Percentiles rank a stretch among this genome's conserved stretches.
These are phyloP conservation scores for Pseudomyrmex concolor DNA, from an alignment of 1,140 invertebrate genomes.

Conservation along the genomic window DNA sequence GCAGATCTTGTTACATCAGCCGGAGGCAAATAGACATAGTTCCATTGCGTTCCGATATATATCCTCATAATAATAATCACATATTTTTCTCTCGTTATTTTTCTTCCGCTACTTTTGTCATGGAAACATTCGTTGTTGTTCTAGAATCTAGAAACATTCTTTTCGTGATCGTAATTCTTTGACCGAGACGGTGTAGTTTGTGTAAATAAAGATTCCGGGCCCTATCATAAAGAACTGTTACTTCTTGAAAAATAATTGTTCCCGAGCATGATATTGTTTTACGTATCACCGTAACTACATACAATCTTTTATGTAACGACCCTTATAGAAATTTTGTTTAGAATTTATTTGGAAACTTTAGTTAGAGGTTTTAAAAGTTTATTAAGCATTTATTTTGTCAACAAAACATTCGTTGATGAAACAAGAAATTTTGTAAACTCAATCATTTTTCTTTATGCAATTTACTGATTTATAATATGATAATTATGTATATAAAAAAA, in stretches of 20 bases:
- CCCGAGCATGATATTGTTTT: background rate
- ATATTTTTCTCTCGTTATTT: constrained; percentile 16
- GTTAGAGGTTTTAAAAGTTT: too few species aligned
- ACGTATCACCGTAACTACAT: background rate
- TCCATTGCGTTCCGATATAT: constrained; percentile 9
- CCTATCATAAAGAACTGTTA: constrained; percentile 17
- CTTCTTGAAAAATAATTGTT: constrained; percentile 12
- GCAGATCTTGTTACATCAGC: constrained; percentile 48
- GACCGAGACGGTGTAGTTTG: background rate
- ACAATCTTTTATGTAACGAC: background rate
- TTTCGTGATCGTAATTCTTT: constrained; percentile 38
- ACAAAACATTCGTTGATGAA: too few species aligned
- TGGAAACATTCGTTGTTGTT: constrained; percentile 35
- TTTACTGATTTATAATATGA: too few species aligned
- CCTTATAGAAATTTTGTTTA: too few species aligned
- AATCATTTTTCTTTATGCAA: too few species aligned
- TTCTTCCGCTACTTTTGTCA: constrained; percentile 45
- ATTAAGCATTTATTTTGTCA: too few species aligned
- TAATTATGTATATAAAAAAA: too few species aligned
- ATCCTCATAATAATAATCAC: background rate
- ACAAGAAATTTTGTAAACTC: too few species aligned
- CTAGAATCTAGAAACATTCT: background rate
- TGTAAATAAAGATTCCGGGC: constrained; percentile 31
- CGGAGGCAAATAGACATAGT: constrained; percentile 33
- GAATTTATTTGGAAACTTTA: too few species aligned